These are phyloP conservation scores for Aporophyla lueneburgensis DNA, from an alignment of 2,888 invertebrate species.

Conservation along the genomic window DNA sequence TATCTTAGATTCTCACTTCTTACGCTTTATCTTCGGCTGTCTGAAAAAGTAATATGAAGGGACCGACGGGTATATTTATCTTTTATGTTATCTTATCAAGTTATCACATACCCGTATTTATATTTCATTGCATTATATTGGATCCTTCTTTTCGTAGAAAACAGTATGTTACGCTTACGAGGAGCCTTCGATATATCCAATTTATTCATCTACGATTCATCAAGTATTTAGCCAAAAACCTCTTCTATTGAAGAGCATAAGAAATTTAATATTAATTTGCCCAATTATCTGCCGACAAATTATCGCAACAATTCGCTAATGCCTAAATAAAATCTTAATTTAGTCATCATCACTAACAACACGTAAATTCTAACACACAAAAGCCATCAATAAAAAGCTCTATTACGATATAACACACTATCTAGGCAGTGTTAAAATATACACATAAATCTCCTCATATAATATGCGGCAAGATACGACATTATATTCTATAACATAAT, in stretches of 20 bases:
- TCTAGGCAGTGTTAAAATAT: constrained; percentile 17
- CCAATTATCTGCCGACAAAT: constrained; percentile 4
- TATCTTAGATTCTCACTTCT: constrained; percentile 29
- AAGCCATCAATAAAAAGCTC: background rate
- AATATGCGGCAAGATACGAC: constrained; percentile 49
- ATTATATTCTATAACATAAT: constrained; percentile 64
- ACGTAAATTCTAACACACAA: constrained; percentile 15
- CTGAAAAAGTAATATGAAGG: constrained; percentile 14
- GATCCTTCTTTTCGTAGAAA: background rate
- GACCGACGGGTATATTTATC: background rate
- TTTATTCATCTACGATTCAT: background rate
- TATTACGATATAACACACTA: background rate
- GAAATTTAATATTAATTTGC: background rate
- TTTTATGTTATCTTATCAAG: too few relatives aligned
- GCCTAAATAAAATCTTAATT: background rate
- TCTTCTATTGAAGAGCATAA: background rate
- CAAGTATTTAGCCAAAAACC: background rate
- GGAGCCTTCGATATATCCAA: too few relatives aligned
- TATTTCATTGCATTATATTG: background rate
- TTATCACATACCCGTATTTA: background rate
- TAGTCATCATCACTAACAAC: background rate
- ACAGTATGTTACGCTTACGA: background rate
- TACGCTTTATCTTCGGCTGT: constrained; percentile 15
- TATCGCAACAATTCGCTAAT: background rate
- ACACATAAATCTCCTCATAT: constrained; percentile 37